These are phyloP conservation scores for Drosophila elegans DNA, from an alignment of 1,140 invertebrate species.

Conservation along the genomic window DNA sequence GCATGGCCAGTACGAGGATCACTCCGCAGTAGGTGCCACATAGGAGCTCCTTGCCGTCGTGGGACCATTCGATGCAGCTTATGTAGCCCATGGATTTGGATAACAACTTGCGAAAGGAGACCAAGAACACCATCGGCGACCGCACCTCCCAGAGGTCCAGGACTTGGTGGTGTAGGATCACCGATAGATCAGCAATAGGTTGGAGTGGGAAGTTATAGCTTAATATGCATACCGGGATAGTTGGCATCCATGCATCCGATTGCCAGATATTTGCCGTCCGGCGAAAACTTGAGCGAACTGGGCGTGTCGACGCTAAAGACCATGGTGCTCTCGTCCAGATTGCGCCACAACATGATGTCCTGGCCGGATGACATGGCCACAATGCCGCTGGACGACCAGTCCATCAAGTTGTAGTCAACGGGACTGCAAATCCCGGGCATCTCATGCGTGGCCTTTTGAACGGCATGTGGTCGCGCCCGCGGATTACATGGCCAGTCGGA, in stretches of 20 bases:
- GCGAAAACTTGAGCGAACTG: constrained; percentile 63
- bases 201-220: not conserved
- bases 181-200: not conserved
- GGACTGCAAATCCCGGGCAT: constrained; percentile 53
- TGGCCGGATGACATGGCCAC: constrained; percentile 69
- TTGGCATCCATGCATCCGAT: constrained; percentile 62
- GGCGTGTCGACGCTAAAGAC: constrained; percentile 65
- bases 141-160: constrained; percentile 70
- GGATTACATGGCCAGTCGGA: constrained; percentile 73
- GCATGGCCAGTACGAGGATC: constrained; percentile 49
- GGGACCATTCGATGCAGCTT: constrained; percentile 71
- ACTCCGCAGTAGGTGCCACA: constrained; percentile 63
- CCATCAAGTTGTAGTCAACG: constrained; percentile 70
- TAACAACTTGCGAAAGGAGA: constrained; percentile 63
- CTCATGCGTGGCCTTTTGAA: constrained; percentile 72
- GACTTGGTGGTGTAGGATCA: constrained; percentile 29
- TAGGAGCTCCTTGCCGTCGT: constrained; percentile 45
- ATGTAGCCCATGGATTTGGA: constrained; percentile 35
- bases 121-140: constrained; percentile 43
- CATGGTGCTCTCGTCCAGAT: constrained; percentile 63
- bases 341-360: constrained; percentile 74
- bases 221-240: constrained; percentile 47
- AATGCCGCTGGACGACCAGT: constrained; percentile 72
- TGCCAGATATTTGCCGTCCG: constrained; percentile 64
- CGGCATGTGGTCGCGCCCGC: constrained; percentile 57